phyloP scores from a whole-genome alignment of 2,113 vertebrate genomes.

The Laticauda colubrina region DNA sequence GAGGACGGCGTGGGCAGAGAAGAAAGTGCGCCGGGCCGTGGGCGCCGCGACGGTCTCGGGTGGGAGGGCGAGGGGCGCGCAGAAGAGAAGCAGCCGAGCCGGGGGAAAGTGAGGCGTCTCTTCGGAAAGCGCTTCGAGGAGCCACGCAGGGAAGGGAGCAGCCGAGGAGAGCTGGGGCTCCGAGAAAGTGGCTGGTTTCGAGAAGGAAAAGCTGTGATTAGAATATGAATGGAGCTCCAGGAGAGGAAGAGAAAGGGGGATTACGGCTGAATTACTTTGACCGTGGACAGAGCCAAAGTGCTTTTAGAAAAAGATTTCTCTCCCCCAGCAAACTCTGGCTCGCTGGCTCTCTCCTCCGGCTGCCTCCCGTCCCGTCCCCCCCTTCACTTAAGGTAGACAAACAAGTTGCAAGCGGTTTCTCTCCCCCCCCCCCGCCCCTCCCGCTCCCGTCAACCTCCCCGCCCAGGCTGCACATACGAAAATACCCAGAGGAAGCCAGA shows the following conservation, averaged over 20 bases:
- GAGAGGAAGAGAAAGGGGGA: constrained; percentile 95
- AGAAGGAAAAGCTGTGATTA: constrained; percentile 99
- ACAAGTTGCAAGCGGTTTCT: background rate
- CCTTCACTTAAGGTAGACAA: background rate
- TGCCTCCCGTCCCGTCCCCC: background rate
- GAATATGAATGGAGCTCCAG: constrained; percentile 99
- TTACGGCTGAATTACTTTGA: constrained; percentile 96
- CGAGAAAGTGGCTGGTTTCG: constrained; percentile 91
- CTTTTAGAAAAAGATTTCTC: constrained; percentile 44
- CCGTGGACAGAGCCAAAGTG: constrained; percentile 86
- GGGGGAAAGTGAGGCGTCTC: constrained; percentile 52
- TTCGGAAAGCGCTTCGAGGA: constrained; percentile 59
- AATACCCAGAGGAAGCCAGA: background rate
- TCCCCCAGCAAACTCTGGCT: constrained; percentile 2
- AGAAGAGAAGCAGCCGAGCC: background rate
- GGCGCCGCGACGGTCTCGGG: background rate
- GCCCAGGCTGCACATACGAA: background rate
- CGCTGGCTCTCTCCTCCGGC: background rate
- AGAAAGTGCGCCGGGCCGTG: background rate
- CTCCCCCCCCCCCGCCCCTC: background rate
- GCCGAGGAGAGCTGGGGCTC: constrained; percentile 88
- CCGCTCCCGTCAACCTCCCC: background rate
- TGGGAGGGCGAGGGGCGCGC: background rate
- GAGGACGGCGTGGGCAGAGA: background rate
- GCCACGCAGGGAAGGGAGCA: constrained; percentile 77